These are phyloP conservation scores for Stichopus chloronotus DNA, from an alignment of 35 echinoderm and acorn worm genomes.

Conservation along the genomic window DNA sequence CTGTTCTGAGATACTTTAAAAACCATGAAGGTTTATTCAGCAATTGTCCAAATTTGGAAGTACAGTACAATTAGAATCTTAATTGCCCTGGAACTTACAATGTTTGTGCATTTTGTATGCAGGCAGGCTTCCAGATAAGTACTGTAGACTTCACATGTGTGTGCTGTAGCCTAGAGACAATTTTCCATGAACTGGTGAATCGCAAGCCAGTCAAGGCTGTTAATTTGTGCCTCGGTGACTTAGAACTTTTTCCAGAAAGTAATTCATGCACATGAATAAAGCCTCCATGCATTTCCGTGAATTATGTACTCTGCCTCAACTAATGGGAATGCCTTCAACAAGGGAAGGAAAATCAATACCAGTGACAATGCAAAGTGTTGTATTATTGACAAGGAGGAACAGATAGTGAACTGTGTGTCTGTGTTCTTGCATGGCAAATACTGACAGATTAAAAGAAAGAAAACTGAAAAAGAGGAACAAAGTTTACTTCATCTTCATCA, in stretches of 20 bases:
- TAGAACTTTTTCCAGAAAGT: neutral
- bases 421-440: neutral
- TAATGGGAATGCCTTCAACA: neutral
- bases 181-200: neutral
- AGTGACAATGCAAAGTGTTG: neutral
- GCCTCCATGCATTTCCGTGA: neutral
- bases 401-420: neutral
- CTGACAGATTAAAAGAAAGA: no score
- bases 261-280: slow-evolving; percentile 6
- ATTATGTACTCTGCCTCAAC: neutral
- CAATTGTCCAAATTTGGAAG: no score
- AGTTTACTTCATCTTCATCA: no score
- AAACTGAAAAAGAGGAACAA: no score
- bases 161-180: neutral
- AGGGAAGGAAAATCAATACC: neutral
- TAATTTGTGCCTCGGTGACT: neutral
- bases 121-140: no score
- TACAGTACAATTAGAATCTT: no score
- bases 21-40: no score
- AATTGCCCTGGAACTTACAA: no score
- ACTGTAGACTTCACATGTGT: neutral
- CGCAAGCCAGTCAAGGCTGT: neutral
- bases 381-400: neutral
- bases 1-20: no score
- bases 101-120: no score